Evolutionary conservation across 2,113 vertebrate species (phyloP).

Genomic region (Ciconia stormi): DNA sequence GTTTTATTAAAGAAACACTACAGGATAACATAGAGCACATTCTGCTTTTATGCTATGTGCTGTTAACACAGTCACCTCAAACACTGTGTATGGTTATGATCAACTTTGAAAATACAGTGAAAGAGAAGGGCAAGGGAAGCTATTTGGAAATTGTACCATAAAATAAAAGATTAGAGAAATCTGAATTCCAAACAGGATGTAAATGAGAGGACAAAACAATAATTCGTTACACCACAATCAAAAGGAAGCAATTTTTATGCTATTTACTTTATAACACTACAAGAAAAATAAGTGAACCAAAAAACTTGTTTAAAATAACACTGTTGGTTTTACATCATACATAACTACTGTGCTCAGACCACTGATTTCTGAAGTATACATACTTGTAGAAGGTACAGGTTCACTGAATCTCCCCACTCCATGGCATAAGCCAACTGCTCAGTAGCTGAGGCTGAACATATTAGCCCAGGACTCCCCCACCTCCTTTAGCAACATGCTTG

Average conservation of each 20-base stretch:
- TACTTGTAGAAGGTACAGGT: neutral
- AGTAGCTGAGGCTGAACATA: neutral
- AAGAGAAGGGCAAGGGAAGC: neutral
- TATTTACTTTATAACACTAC: neutral
- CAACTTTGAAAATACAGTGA: neutral
- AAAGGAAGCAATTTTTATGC: neutral
- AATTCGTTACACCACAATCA: neutral
- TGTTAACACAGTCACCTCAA: neutral
- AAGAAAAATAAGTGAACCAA: neutral
- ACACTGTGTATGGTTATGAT: neutral
- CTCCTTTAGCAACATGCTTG: neutral
- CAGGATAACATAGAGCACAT: neutral
- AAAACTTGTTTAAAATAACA: neutral
- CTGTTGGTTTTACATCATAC: neutral
- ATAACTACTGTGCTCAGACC: neutral
- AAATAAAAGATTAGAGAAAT: neutral
- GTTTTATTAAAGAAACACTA: neutral
- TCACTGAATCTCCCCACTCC: neutral
- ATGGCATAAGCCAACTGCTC: neutral
- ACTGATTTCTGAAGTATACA: neutral
- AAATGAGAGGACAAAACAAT: neutral
- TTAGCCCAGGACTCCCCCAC: neutral
- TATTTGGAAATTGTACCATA: neutral
- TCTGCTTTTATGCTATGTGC: neutral
- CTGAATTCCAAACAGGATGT: neutral